Base-by-base conservation (phyloP, 2,797 vertebrate genomes). In the Oreochromis grahami region DNA sequence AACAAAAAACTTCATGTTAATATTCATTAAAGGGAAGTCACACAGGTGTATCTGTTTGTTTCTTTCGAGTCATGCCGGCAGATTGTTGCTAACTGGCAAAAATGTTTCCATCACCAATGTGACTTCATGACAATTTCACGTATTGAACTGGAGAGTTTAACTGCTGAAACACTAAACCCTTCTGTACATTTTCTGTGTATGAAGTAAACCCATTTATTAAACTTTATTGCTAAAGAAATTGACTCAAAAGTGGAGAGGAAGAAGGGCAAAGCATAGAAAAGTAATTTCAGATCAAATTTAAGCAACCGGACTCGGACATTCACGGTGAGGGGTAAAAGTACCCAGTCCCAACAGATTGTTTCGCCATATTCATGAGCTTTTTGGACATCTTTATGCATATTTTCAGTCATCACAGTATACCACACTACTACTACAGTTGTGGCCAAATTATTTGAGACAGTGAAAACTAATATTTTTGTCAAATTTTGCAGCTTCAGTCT, bases 241-340 rank as follows among this genome's bases (percentile, higher is more conserved):
- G 12, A 65, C 19, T 65, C 11, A 21, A 65, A 65, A 4, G 60
- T 65, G 21, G 36, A 38, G 60, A 8, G 0, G 34, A 65, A 8
- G 4, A 65, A 0, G 34, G 34, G 0, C 7, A 0, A 65, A 1
- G 4, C 60, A 38, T 38, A 65, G 19, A 9, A 65, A 38, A 65
- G 36, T 65, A 0, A 65, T 65, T 1, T 65, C 60, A 65, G 36
- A 65, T 65, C 36, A 63, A 63, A 41, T 65, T 65, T 21, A 5
- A 63, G 32, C 17, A 4, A 60, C 56, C 1, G 3, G 32, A 63
- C 58, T 36, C 58, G 5, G 38, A 38, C 34, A 21, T 65, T 65
- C 60, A 41, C 0, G 0, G 2, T 13, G n/a, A 65, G 19, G 60
- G 60, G 4, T 38, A 0, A 38, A 38, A 21, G 34, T 21, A 14